Evolutionary conservation across 2,888 invertebrate species (phyloP).

Genomic region (Cheilosia variabilis): DNA sequence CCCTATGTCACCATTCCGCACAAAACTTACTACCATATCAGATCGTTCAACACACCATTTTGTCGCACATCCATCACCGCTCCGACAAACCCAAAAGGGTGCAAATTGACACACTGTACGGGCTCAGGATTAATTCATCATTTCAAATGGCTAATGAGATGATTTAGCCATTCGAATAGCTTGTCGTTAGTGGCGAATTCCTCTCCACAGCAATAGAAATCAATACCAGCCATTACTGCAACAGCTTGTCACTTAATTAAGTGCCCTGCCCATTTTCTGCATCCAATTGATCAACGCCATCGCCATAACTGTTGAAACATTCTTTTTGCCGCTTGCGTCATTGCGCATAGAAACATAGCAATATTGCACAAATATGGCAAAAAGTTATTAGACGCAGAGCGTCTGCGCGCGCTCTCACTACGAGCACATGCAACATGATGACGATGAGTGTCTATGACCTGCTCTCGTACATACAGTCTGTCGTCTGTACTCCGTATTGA

Average conservation of each 20-base stretch:
- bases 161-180: slow-evolving; percentile 18
- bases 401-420: slow-evolving; percentile 24
- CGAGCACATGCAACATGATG: not conserved
- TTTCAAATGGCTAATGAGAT: slow-evolving; percentile 11
- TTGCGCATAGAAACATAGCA: slow-evolving; percentile 35
- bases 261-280: slow-evolving; percentile 72
- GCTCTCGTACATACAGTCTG: not conserved
- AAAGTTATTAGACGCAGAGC: slow-evolving; percentile 54
- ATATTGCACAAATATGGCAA: slow-evolving; percentile 43
- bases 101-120: not conserved
- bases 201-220: slow-evolving; percentile 28
- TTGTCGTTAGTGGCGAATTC: slow-evolving; percentile 20
- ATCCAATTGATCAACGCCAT: slow-evolving; percentile 72
- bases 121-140: slow-evolving; percentile 43
- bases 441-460: slow-evolving; percentile 21
- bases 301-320: slow-evolving; percentile 55
- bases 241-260: slow-evolving; percentile 72
- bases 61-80: too few species aligned
- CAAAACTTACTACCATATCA: too few species aligned
- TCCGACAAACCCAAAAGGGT: slow-evolving; percentile 1
- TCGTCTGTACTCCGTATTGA: slow-evolving; percentile 5
- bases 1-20: too few species aligned
- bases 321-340: slow-evolving; percentile 48
- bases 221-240: slow-evolving; percentile 47
- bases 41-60: too few species aligned